Evolutionary conservation across 2,113 vertebrate species (phyloP), one percentile per base, ranked within the genome.

Genomic region (Notothenia coriiceps): DNA sequence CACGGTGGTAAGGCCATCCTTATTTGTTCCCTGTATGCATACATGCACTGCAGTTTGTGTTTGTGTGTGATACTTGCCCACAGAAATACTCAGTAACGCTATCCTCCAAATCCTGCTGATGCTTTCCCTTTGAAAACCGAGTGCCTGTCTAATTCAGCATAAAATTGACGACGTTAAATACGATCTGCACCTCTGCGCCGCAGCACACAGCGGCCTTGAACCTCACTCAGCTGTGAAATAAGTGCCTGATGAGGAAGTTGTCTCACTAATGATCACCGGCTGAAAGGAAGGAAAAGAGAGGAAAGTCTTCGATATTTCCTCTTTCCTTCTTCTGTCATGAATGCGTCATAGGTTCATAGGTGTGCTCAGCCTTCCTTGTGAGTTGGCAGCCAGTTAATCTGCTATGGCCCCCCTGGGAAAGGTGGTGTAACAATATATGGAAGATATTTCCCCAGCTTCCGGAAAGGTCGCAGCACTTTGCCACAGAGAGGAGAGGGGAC

Each of bases 341-440:
- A 51, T 62, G 29, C 18, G 56, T 80, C 81, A 63, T 79, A 69
- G 65, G 60, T 74, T 62, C 71, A 33, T 22, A 22, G 56, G 8
- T 69, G 17, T 18, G 35, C 20, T 18, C 46, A 44, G 46, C 52
- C 57, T 77, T 63, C 35, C 20, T 61, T n/a, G 29, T 60, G 6
- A 18, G 74, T 70, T 67, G 77, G 73, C 85, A 83, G 61, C n/a
- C 65, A 11, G 55, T 59, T 62, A 74, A 44, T 54, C 25, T 1
- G 29, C 60, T 25, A 10, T 14, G 5, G 43, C 62, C 77, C 83
- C 66, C 52, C 7, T 12, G 52, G 46, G 79, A 74, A 83, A 47
- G 61, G 70, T 69, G 18, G 55, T 64, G 66, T 71, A 86, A 93
- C 90, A 91, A 83, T 89, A 84, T 88, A 88, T 73, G 75, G 86